Percentiles rank a stretch among this genome's conserved stretches.
Conservation (phyloP, 2,888 invertebrate species). For the Bellardia pandia region DNA sequence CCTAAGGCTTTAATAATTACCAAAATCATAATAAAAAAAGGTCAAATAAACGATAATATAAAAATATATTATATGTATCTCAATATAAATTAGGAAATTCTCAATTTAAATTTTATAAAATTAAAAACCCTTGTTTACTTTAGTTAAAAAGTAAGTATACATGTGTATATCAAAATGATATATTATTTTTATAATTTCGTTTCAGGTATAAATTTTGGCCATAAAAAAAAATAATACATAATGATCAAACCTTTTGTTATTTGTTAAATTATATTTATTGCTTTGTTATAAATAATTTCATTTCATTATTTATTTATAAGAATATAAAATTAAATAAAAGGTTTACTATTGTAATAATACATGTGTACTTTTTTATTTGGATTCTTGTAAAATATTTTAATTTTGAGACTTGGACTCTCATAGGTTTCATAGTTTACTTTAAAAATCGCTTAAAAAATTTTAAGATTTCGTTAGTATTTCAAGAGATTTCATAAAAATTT, state of each 20-base stretch:
- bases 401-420: no score
- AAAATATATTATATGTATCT: no score
- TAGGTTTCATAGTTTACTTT: no score
- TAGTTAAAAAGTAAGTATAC: constrained; percentile 29
- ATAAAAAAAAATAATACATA: background rate
- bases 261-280: constrained; percentile 29
- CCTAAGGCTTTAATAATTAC: no score
- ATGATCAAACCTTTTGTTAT: constrained; percentile 5
- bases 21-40: no score
- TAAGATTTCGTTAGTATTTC: no score
- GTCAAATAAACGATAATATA: no score
- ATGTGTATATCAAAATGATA: background rate
- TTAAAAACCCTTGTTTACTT: background rate
- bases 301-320: constrained; percentile 31
- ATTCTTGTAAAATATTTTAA: no score
- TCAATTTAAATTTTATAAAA: background rate
- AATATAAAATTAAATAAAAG: constrained; percentile 7
- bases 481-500: no score
- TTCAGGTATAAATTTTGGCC: background rate
- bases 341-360: background rate
- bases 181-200: constrained; percentile 1
- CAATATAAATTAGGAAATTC: no score
- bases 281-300: constrained; percentile 26
- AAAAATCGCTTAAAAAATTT: no score
- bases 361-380: background rate